phyloP scores from a whole-genome alignment of 2,113 vertebrate species.

The Gulo gulo region DNA sequence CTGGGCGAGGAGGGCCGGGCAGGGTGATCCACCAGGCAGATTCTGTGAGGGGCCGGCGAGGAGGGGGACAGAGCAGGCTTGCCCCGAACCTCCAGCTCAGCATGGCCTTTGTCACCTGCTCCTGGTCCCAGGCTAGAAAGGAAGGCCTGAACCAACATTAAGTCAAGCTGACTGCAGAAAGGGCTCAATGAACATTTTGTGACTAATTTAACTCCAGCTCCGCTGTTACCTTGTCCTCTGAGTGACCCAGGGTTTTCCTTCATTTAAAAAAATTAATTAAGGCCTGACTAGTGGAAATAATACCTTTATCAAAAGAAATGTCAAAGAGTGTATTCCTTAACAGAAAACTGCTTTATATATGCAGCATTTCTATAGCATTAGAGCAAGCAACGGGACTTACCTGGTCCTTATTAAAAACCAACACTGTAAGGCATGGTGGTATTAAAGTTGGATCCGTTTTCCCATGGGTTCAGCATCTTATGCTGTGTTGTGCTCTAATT shows the following conservation, averaged over 20 bases:
- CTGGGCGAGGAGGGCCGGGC: neutral
- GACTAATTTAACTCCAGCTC: neutral
- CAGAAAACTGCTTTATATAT: neutral
- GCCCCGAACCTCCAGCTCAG: neutral
- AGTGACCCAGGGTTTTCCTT: neutral
- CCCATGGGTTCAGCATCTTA: neutral
- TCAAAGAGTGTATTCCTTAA: neutral
- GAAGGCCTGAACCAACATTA: neutral
- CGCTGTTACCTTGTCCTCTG: neutral
- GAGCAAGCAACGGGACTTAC: neutral
- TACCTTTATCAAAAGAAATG: neutral
- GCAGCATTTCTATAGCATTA: neutral
- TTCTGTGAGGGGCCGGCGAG: fast-evolving
- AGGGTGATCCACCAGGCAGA: no score
- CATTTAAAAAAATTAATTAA: neutral
- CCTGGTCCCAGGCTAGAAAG: neutral
- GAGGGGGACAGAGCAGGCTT: fast-evolving
- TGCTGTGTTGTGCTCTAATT: no score
- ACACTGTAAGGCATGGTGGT: neutral
- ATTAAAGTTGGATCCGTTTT: neutral
- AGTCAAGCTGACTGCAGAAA: neutral
- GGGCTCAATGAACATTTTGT: neutral
- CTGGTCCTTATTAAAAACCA: neutral
- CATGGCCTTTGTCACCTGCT: neutral
- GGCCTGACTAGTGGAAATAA: neutral